phyloP scores from a whole-genome alignment of 2,113 vertebrate genomes.

The Cebidichthys violaceus region DNA sequence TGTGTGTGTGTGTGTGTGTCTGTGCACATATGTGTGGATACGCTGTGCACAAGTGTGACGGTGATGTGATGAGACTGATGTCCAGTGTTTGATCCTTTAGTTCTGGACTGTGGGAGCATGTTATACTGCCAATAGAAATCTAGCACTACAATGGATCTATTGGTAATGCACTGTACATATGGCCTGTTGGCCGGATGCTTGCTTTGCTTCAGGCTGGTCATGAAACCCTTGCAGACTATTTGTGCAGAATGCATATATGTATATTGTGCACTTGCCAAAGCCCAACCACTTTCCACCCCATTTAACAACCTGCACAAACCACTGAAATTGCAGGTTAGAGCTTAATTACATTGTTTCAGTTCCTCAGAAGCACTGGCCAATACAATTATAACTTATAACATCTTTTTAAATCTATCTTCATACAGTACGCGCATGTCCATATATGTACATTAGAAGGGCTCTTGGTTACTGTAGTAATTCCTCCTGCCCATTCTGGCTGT shows the following conservation, averaged over 20 bases:
- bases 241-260: background rate
- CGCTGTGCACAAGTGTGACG: slow-evolving; percentile 57
- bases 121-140: slow-evolving; percentile 46
- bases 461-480: background rate
- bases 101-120: slow-evolving; percentile 26
- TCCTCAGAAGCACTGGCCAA: background rate
- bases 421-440: too few species aligned
- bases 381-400: background rate
- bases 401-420: background rate
- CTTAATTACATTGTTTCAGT: background rate
- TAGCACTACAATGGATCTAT: background rate
- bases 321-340: background rate
- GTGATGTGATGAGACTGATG: slow-evolving; percentile 65
- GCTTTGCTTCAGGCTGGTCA: background rate
- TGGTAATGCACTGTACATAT: background rate
- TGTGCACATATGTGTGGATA: slow-evolving; percentile 23
- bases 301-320: background rate
- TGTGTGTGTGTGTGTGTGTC: slow-evolving; percentile 18
- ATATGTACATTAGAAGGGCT: background rate
- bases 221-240: background rate
- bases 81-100: slow-evolving; percentile 56
- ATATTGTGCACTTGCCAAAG: background rate
- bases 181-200: background rate
- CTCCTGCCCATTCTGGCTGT: background rate
- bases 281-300: background rate